These are phyloP conservation scores for Lophochroa leadbeateri DNA, from an alignment of 2,113 vertebrate genomes.

Conservation along the genomic window DNA sequence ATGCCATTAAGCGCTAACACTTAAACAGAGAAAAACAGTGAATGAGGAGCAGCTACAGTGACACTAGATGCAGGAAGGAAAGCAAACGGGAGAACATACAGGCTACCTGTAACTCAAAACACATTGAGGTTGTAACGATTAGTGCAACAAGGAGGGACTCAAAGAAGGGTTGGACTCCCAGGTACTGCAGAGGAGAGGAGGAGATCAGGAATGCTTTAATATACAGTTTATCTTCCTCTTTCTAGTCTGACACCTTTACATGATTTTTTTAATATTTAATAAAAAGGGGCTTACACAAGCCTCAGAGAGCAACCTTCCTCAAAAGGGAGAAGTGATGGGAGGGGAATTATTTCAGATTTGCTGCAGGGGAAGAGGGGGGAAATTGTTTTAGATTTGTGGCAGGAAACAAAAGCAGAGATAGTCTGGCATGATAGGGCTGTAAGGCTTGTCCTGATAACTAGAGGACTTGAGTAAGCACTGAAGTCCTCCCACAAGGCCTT, in stretches of 20 bases:
- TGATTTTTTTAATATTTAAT: not conserved
- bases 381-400: not conserved
- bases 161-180: not conserved
- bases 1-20: not conserved
- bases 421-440: not conserved
- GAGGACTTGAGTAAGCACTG: not conserved
- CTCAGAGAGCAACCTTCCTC: not conserved
- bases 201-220: not conserved
- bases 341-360: not conserved
- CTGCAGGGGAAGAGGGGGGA: not conserved
- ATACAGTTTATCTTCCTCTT: not conserved
- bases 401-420: not conserved
- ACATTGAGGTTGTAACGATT: not conserved
- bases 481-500: conserved; percentile 34
- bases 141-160: not conserved
- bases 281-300: not conserved
- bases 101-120: not conserved
- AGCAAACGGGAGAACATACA: not conserved
- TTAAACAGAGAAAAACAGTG: not conserved
- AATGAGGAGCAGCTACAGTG: not conserved
- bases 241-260: not conserved
- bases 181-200: not conserved
- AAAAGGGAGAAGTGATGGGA: not conserved
- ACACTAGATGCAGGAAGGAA: not conserved
- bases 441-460: not conserved